Percentiles rank a stretch among this genome's conserved stretches.
phyloP scores from a whole-genome alignment of 2,888 invertebrate genomes.

The Drosophila quinaria region DNA sequence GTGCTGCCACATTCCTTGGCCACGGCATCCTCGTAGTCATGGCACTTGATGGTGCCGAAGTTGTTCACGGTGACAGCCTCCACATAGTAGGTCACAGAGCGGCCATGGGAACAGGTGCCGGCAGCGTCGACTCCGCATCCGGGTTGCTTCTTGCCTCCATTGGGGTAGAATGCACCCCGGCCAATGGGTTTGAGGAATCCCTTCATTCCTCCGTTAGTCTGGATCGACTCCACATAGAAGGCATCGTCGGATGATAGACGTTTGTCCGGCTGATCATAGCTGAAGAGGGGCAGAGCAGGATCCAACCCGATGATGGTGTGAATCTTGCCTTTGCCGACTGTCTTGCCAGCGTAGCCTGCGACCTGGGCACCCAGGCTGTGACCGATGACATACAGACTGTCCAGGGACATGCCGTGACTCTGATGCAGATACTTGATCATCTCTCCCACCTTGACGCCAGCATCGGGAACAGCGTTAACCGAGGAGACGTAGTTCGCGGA shows the following conservation, averaged over 20 bases:
- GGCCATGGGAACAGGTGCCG: constrained; percentile 85
- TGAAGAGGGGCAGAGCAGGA: constrained; percentile 82
- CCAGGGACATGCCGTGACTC: constrained; percentile 86
- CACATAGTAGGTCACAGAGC: constrained; percentile 85
- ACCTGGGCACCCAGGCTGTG: constrained; percentile 88
- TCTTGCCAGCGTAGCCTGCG: constrained; percentile 88
- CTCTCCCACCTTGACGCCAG: constrained; percentile 72
- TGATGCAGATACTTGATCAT: constrained; percentile 85
- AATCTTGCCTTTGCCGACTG: constrained; percentile 86
- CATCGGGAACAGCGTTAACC: constrained; percentile 83
- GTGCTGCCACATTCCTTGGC: constrained; percentile 68
- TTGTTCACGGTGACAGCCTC: constrained; percentile 84
- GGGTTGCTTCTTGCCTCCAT: constrained; percentile 87
- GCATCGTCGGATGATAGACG: constrained; percentile 80
- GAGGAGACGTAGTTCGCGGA: constrained; percentile 87
- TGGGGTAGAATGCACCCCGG: constrained; percentile 87
- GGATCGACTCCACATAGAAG: constrained; percentile 83
- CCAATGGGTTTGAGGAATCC: constrained; percentile 84
- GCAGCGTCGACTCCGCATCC: constrained; percentile 85
- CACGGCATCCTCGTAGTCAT: constrained; percentile 67
- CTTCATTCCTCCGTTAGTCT: constrained; percentile 81
- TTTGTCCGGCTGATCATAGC: constrained; percentile 62
- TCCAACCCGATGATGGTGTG: constrained; percentile 87
- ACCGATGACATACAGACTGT: constrained; percentile 87
- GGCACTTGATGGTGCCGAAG: constrained; percentile 80